Base-by-base conservation (phyloP, 2,888 invertebrate species). In the Falcaria lacertinaria region DNA sequence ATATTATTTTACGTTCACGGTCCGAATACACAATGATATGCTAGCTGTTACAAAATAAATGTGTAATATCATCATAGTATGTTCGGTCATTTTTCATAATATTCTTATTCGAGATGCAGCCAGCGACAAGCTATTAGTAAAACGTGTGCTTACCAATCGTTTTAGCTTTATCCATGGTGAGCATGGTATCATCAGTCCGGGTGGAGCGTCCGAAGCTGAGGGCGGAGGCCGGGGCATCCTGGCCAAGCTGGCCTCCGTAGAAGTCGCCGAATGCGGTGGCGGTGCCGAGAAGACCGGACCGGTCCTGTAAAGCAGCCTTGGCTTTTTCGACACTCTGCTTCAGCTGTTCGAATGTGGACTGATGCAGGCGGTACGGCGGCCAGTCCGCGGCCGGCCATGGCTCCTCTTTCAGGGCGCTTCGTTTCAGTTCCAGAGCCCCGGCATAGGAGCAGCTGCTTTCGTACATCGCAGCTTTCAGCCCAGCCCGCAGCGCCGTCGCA, bases 371-470 rank as follows among this genome's bases (percentile, higher is more conserved):
- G 79, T 96, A 96, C 0, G 92, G 91, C 0, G 93, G 93, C 94
- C 94, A 94, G 76, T 94, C 94, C 43, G 91, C 77, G 0, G 93
- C 89, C 4, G 93, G 91, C 81, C 92, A 92, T 37, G 86, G 89
- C 55, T 87, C 90, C 63, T 87, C 90, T 52, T 88, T 86, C 36
- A 89, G 69, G 50, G 93, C 91, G 55, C 93, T 91, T 64, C 94
- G 91, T 80, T 95, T 95, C 66, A 95, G 88, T 87, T 95, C 95
- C 68, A 95, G 87, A 71, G 94, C 94, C 79, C 94, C 94, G 77
- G 96, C 95, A 90, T 96, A 96, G 82, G 96, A 96, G 91, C 96
- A 96, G 74, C 96, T 96, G 90, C 96, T 96, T 91, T 96, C 96
- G 93, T 96, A 96, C 96, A 96, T 96, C 74, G 90, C 91, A 80